Evolutionary conservation across 2,113 vertebrate genomes (phyloP), one percentile per base, ranked within the genome.

Genomic region (Leucoraja erinaceus): DNA sequence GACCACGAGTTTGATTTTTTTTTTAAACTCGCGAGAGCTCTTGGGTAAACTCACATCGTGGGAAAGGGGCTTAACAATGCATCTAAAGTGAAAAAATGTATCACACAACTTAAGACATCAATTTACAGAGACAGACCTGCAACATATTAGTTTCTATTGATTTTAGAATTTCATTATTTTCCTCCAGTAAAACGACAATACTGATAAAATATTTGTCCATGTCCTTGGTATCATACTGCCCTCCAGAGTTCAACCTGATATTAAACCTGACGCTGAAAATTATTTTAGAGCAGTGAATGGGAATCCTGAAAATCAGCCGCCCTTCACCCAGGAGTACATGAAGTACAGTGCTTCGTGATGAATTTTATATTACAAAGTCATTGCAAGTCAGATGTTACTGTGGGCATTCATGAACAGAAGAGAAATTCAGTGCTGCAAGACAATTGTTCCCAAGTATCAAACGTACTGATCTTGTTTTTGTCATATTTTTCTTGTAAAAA

Each of bases 201-300:
- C 56, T 84, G 25, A 0, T 84, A 54, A 59, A 84, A 84, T 59
- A 4, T n/a, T 84, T 84, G 25, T n/a, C 25, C 54, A 59, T 84
- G 54, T 59, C 81, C 54, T 56, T 61, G 81, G 81, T 59, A 84
- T 84, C 28, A 84, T 54, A 84, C 25, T 84, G 81, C 54, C 81
- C 81, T 84, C 81, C 22, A 61, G 22, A 28, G 10, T 84, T 28
- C 28, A 84, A 84, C 47, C 47, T 84, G 81, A 54, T 84, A 25
- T 84, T 84, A 22, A 84, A 84, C 28, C 25, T 11, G 38, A 47
- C 38, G 38, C 38, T 47, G 38, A 47, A 47, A 47, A 47, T 47
- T 47, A 47, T 59, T 0, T 28, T 59, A 28, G 14, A 61, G 11
- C 54, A 84, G 28, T 84, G 81, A 59, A 84, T 59, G 56, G 22